Percentiles rank a stretch among this genome's conserved stretches.
Conservation (phyloP, 2,888 invertebrate genomes). For the Perizoma affinitatum region DNA sequence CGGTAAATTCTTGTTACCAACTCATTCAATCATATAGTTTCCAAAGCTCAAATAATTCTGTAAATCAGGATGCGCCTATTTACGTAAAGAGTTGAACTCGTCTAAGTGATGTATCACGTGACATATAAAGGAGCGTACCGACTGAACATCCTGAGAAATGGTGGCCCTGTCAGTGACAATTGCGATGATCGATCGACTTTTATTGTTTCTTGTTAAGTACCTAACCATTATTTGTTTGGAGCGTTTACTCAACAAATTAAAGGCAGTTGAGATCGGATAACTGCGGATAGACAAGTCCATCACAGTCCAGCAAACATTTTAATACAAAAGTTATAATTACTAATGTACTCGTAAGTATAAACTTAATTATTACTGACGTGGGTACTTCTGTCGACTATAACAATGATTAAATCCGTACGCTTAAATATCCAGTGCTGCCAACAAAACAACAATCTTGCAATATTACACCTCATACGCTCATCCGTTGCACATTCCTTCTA, state of each 20-base stretch:
- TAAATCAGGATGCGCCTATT: slow-evolving; percentile 21
- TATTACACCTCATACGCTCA: slow-evolving; percentile 61
- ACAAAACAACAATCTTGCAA: slow-evolving; percentile 49
- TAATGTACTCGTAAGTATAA: too few relatives aligned
- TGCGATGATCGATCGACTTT: slow-evolving; percentile 28
- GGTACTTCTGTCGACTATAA: too few relatives aligned
- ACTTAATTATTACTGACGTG: too few relatives aligned
- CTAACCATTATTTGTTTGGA: not conserved
- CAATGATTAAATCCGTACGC: not conserved
- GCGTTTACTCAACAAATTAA: slow-evolving; percentile 4
- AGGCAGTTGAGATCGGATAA: not conserved
- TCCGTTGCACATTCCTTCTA: slow-evolving; percentile 62
- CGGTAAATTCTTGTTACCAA: too few relatives aligned
- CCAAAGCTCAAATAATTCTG: not conserved
- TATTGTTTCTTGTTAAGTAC: slow-evolving; percentile 20
- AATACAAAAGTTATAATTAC: too few relatives aligned
- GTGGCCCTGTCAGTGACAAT: slow-evolving; percentile 23
- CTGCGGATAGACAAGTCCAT: slow-evolving; percentile 3
- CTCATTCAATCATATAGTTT: not conserved
- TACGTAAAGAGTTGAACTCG: slow-evolving; percentile 3
- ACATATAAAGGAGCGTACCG: slow-evolving; percentile 15
- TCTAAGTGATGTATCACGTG: slow-evolving; percentile 27
- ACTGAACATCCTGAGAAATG: slow-evolving; percentile 21
- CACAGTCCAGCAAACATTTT: too few relatives aligned
- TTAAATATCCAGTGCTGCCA: slow-evolving; percentile 33